phyloP scores from a whole-genome alignment of 2,888 invertebrate species.

The Candidula unifasciata region DNA sequence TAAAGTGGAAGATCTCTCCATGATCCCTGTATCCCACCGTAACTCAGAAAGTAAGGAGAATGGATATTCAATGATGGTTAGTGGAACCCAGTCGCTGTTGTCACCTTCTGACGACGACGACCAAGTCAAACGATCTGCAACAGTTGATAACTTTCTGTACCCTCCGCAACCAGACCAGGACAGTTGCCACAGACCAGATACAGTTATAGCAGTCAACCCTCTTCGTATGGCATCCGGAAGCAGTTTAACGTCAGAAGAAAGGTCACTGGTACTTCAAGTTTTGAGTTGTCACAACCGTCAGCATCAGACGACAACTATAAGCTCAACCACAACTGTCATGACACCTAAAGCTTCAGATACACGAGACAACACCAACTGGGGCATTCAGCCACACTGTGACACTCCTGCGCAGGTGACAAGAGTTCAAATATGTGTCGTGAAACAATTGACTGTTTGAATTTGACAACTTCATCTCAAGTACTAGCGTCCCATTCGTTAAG shows the following conservation, averaged over 20 bases:
- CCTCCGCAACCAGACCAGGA: background rate
- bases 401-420: background rate
- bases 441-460: background rate
- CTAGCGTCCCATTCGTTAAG: background rate
- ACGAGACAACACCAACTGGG: background rate
- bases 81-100: background rate
- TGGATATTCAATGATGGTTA: background rate
- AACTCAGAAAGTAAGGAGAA: constrained; percentile 5
- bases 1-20: background rate
- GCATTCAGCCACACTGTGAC: background rate
- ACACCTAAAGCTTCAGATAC: constrained; percentile 25
- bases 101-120: background rate
- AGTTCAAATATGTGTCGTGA: background rate
- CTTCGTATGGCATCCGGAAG: background rate
- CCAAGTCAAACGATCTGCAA: background rate
- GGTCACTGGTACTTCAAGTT: constrained; percentile 44
- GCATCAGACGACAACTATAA: constrained; percentile 33
- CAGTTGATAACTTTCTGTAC: background rate
- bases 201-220: background rate
- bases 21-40: background rate
- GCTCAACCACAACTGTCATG: constrained; percentile 39
- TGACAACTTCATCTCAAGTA: background rate
- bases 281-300: constrained; percentile 25
- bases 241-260: constrained; percentile 34
- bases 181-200: background rate